Conservation (phyloP, 2,797 vertebrate genomes). For the Perodicticus potto region DNA sequence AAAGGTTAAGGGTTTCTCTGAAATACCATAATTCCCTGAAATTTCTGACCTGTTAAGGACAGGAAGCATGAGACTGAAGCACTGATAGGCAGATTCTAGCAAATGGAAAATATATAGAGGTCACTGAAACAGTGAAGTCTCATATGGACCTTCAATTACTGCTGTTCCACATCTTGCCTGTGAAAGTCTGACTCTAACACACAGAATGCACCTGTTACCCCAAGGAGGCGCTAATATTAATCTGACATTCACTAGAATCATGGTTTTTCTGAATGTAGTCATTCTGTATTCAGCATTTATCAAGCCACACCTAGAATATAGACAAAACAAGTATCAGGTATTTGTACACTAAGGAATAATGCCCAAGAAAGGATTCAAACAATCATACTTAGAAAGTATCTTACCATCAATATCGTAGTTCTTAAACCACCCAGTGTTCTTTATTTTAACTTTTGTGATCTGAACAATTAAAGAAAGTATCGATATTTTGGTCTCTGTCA, state of each 20-base stretch:
- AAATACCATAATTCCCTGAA: not conserved
- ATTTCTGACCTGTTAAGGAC: rapidly evolving
- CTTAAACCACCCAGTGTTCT: not conserved
- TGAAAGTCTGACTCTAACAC: not conserved
- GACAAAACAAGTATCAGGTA: not conserved
- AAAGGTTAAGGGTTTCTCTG: not conserved
- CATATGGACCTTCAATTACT: not conserved
- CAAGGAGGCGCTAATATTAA: not conserved
- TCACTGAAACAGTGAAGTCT: not conserved
- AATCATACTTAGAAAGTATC: not conserved
- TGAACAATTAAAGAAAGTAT: not conserved
- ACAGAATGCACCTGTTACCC: not conserved
- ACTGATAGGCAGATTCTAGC: not conserved
- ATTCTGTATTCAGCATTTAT: not conserved
- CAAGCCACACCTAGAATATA: not conserved
- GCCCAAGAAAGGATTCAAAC: not conserved
- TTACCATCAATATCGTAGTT: not conserved
- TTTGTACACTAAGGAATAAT: not conserved
- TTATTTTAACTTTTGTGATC: not conserved
- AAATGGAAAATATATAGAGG: not conserved
- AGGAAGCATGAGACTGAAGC: not conserved
- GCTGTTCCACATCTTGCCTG: not conserved
- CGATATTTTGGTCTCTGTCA: not conserved
- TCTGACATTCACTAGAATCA: not conserved
- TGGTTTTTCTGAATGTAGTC: not conserved